A percentile compares a stretch with the other conserved stretches of the same genome.
phyloP scores from a whole-genome alignment of 2,888 invertebrate species.

The Nipponacmea schrenckii region DNA sequence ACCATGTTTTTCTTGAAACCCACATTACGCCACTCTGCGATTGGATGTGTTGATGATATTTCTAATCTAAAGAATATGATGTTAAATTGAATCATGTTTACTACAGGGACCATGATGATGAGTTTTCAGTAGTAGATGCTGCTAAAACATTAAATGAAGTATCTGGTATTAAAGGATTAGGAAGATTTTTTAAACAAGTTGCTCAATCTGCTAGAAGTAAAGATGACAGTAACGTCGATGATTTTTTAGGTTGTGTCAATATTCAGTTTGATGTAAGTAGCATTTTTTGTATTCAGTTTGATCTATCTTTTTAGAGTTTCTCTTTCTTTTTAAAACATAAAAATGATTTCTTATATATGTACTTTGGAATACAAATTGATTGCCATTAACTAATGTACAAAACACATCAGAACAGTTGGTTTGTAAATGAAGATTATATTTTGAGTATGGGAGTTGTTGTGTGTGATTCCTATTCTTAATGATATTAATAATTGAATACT shows the following conservation, averaged over 20 bases:
- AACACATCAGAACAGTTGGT: too few relatives aligned
- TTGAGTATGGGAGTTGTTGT: too few relatives aligned
- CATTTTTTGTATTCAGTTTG: too few relatives aligned
- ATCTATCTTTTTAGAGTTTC: background rate
- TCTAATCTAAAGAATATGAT: too few relatives aligned
- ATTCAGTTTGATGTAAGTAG: constrained; percentile 82
- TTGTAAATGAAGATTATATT: too few relatives aligned
- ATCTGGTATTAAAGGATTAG: constrained; percentile 89
- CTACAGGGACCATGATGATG: constrained; percentile 93
- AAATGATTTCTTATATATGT: too few relatives aligned
- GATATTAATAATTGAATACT: too few relatives aligned
- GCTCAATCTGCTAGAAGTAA: constrained; percentile 91
- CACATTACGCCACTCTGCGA: background rate
- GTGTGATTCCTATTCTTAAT: too few relatives aligned
- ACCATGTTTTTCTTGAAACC: too few relatives aligned
- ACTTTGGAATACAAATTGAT: too few relatives aligned
- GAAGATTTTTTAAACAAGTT: constrained; percentile 94
- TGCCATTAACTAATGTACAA: too few relatives aligned
- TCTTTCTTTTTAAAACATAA: too few relatives aligned
- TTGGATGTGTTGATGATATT: background rate
- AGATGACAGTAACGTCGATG: constrained; percentile 79
- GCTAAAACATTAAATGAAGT: constrained; percentile 96
- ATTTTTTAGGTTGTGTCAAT: constrained; percentile 88
- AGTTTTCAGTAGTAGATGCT: constrained; percentile 94
- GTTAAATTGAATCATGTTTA: background rate